These are phyloP conservation scores for Bradypodion pumilum DNA, from an alignment of 2,797 vertebrate genomes.

Conservation along the genomic window DNA sequence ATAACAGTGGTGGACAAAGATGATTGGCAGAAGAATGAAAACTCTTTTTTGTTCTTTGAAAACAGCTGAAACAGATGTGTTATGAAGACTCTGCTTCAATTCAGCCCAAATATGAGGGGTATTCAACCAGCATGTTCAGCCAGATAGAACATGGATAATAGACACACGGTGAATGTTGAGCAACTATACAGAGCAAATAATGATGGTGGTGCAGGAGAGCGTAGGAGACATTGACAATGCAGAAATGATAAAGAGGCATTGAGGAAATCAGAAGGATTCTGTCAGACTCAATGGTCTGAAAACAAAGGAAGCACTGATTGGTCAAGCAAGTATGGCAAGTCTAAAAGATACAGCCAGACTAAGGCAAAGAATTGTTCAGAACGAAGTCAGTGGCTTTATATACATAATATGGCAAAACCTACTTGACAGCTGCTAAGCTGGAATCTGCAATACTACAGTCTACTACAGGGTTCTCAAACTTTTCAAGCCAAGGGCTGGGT, in stretches of 20 bases:
- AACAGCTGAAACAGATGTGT: not conserved
- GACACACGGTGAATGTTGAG: not conserved
- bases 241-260: not conserved
- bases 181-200: not conserved
- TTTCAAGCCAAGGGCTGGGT: too few relatives aligned
- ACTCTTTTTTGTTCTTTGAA: not conserved
- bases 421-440: not conserved
- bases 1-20: not conserved
- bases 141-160: not conserved
- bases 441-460: too few relatives aligned
- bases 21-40: constrained; percentile 2
- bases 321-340: not conserved
- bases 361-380: not conserved
- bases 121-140: not conserved
- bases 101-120: not conserved
- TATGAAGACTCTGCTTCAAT: not conserved
- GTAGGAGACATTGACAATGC: not conserved
- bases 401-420: not conserved
- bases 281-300: not conserved
- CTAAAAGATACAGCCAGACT: not conserved
- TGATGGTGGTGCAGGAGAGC: not conserved
- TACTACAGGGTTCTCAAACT: too few relatives aligned
- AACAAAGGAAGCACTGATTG: not conserved
- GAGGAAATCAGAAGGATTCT: not conserved
- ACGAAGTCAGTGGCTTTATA: not conserved